Percentiles rank a stretch among this genome's conserved stretches.
phyloP scores from a whole-genome alignment of 2,113 vertebrate species.

The Brachyistius frenatus region DNA sequence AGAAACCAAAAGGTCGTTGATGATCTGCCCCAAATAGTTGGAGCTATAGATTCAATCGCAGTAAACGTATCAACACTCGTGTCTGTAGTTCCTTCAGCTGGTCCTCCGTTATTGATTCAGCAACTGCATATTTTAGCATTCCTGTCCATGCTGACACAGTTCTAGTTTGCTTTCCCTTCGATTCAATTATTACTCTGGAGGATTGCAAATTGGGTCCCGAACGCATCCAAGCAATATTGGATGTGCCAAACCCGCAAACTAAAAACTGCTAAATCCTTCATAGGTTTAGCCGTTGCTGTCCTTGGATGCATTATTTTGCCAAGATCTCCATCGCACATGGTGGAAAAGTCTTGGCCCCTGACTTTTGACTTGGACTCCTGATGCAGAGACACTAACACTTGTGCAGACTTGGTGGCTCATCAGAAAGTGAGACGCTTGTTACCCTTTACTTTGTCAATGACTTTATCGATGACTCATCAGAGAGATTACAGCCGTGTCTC shows the following conservation, averaged over 20 bases:
- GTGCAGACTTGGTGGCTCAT: not conserved
- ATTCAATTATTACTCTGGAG: not conserved
- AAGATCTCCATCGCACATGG: not conserved
- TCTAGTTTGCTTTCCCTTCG: not conserved
- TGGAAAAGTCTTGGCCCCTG: not conserved
- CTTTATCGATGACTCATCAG: not conserved
- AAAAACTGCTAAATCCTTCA: not conserved
- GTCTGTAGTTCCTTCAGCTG: not conserved
- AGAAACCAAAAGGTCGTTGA: too few relatives aligned
- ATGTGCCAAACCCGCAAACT: conserved; percentile 12
- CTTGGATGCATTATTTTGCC: not conserved
- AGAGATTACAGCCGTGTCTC: not conserved
- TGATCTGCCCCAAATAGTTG: too few relatives aligned
- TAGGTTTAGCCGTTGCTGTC: not conserved
- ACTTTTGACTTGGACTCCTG: not conserved
- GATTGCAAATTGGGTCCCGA: not conserved
- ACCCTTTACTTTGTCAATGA: not conserved
- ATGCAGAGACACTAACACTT: not conserved
- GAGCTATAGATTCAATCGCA: not conserved
- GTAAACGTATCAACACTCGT: not conserved
- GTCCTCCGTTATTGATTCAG: not conserved
- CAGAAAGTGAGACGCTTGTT: not conserved
- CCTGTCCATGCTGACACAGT: not conserved
- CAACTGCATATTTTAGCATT: conserved; percentile 2
- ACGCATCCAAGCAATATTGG: not conserved